Evolutionary conservation across 2,113 vertebrate genomes (phyloP), one percentile per base, ranked within the genome.

Genomic region (Microcebus ravelobensis): DNA sequence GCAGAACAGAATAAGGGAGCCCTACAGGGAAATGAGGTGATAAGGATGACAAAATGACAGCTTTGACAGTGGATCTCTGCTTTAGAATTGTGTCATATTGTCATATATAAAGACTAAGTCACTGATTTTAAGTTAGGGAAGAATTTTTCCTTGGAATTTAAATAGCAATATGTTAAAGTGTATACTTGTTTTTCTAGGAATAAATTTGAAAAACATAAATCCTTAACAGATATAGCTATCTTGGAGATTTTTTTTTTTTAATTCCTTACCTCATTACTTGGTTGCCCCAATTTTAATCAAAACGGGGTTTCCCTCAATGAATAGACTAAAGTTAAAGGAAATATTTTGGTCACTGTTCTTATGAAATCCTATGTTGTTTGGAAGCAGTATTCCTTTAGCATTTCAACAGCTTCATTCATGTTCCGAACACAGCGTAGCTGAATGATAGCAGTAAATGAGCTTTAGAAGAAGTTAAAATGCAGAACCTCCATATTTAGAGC

Each of bases 231-330:
- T 82, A 74, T 0, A 95, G 18, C 74, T 29, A 77, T 84, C 81
- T 81, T 87, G 74, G 17, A 90, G 59, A 90, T 45, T 88, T 63
- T 61, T 65, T 87, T n/a, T 90, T 76, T 84, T 36, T 71, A 70
- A 90, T 71, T 82, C 73, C 25, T 97, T 87, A 39, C 63, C 39
- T 86, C 52, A 85, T 91, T 95, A 92, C 92, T 95, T 83, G 21
- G 45, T 96, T 96, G 67, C 55, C 68, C 52, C 74, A 90, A 50
- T 94, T 97, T 95, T 97, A 91, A 91, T 97, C 79, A 97, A 94
- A 95, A 91, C 65, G 97, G 45, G 17, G 52, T 96, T 96, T 97
- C 79, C 93, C 96, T 95, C 86, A 95, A 95, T 92, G 87, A 95
- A 36, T 84, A 65, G 79, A 91, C 65, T 87, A 45, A 91, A 90